Percentiles rank a stretch among this genome's conserved stretches.
Evolutionary conservation across 2,888 invertebrate genomes (phyloP).

Genomic region (Calameuta filiformis): DNA sequence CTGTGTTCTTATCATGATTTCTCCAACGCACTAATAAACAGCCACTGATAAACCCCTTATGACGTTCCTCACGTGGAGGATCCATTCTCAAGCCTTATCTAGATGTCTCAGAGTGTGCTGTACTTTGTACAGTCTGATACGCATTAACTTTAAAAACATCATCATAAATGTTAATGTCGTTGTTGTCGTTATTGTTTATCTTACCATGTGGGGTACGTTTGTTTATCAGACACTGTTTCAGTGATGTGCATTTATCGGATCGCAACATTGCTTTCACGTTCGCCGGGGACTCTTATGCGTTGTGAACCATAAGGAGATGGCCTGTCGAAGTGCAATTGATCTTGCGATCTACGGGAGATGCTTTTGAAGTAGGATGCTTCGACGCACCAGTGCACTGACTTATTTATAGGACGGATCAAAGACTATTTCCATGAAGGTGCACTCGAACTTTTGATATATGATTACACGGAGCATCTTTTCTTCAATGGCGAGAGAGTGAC

Average conservation of each 20-base stretch:
- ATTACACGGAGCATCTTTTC: background rate
- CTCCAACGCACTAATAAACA: background rate
- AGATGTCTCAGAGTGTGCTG: background rate
- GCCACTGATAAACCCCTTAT: background rate
- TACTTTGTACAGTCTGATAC: background rate
- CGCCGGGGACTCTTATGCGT: background rate
- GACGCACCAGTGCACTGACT: background rate
- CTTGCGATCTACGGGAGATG: background rate
- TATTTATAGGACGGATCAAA: background rate
- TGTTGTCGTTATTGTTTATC: background rate
- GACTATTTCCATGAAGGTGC: background rate
- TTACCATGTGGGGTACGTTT: background rate
- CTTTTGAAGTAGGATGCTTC: background rate
- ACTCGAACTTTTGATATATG: background rate
- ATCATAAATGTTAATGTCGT: background rate
- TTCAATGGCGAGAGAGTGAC: background rate
- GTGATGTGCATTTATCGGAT: background rate
- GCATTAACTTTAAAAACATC: background rate
- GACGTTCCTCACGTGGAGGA: background rate
- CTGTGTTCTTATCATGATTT: conserved; percentile 6
- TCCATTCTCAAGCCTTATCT: background rate
- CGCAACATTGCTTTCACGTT: background rate
- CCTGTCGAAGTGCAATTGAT: background rate
- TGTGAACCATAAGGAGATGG: background rate
- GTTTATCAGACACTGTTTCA: background rate